phyloP scores from a whole-genome alignment of 2,888 invertebrate species.

The Cynaeus angustus region DNA sequence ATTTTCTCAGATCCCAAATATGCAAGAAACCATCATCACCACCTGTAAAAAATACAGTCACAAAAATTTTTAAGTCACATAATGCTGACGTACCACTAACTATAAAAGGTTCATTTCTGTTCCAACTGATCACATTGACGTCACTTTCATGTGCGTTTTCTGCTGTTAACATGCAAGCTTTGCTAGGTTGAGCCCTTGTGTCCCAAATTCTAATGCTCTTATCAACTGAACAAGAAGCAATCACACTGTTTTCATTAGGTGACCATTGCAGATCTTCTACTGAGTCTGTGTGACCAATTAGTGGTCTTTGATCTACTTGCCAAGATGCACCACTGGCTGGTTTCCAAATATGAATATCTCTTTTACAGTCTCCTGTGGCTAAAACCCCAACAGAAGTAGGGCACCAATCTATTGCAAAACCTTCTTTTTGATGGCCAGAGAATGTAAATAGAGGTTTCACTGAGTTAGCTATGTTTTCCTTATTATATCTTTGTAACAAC shows the following conservation, averaged over 20 bases:
- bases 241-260: constrained; percentile 92
- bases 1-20: constrained; percentile 96
- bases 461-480: constrained; percentile 73
- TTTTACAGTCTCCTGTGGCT: constrained; percentile 94
- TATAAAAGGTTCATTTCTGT: constrained; percentile 91
- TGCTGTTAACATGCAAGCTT: constrained; percentile 93
- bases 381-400: constrained; percentile 85
- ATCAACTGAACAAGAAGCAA: constrained; percentile 92
- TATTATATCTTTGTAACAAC: constrained; percentile 78
- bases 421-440: constrained; percentile 93
- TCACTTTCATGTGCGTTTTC: constrained; percentile 92
- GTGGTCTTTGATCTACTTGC: constrained; percentile 93
- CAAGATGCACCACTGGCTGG: constrained; percentile 86
- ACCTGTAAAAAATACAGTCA: constrained; percentile 73
- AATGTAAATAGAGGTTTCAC: constrained; percentile 88
- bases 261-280: constrained; percentile 99
- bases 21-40: constrained; percentile 97
- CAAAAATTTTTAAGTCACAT: too few species aligned
- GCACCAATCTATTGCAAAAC: constrained; percentile 97
- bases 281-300: constrained; percentile 90
- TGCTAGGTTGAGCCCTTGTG: constrained; percentile 86
- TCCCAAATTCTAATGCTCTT: constrained; percentile 97
- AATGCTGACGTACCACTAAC: constrained; percentile 77
- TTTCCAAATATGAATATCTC: constrained; percentile 95
- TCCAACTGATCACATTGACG: constrained; percentile 99